Conservation (phyloP, 2,797 vertebrate genomes). For the Dipus sagitta region DNA sequence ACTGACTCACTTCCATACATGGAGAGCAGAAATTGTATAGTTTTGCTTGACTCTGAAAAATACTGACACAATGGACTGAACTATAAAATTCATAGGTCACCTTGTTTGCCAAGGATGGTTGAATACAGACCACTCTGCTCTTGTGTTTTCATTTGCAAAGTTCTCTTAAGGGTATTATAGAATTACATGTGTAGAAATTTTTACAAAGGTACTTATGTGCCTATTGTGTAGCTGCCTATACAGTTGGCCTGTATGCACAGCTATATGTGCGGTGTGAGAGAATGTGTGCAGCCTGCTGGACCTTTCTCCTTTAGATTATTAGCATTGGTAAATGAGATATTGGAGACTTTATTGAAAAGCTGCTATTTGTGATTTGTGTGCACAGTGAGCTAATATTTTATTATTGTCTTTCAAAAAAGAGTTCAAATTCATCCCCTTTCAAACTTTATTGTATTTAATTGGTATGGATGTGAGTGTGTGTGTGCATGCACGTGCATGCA, state of each 20-base stretch:
- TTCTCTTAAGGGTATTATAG: constrained; percentile 82
- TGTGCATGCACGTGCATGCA: constrained; percentile 81
- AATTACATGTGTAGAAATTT: constrained; percentile 61
- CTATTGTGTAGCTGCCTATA: constrained; percentile 84
- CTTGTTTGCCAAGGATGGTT: constrained; percentile 75
- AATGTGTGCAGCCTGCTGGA: constrained; percentile 86
- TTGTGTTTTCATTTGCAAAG: constrained; percentile 79
- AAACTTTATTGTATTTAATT: constrained; percentile 93
- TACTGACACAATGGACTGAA: constrained; percentile 63
- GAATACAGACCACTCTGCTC: constrained; percentile 70
- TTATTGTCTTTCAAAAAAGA: constrained; percentile 95
- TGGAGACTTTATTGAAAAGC: constrained; percentile 94
- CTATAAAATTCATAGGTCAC: constrained; percentile 66
- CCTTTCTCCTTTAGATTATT: constrained; percentile 81
- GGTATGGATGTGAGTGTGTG: constrained; percentile 90
- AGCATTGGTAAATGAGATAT: constrained; percentile 87
- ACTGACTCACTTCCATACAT: too few species aligned
- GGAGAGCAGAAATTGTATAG: constrained; percentile 6
- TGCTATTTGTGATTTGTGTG: constrained; percentile 96
- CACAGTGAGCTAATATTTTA: constrained; percentile 94
- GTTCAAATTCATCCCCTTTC: constrained; percentile 97
- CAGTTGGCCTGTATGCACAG: constrained; percentile 79
- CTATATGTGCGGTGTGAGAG: constrained; percentile 66
- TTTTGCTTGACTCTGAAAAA: constrained; percentile 69
- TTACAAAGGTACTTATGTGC: constrained; percentile 81